A percentile compares a stretch with the other conserved stretches of the same genome.
Conservation (phyloP, 1,140 invertebrate species). For the Pseudomyrmex pallidus region DNA sequence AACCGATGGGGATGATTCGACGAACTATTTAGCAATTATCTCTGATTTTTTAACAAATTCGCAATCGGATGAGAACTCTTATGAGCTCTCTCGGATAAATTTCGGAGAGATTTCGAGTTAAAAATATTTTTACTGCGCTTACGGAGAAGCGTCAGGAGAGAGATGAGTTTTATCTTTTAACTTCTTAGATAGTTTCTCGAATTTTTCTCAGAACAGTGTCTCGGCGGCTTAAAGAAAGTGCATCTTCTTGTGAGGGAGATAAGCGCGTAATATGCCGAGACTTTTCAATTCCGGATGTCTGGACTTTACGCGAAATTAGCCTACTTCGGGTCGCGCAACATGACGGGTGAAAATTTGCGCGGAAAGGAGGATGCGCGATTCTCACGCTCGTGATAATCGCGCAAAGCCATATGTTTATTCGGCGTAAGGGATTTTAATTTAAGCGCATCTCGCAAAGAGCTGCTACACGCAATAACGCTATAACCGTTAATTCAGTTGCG, state of each 20-base stretch:
- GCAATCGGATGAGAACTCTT: neutral
- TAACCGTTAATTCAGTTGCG: conserved; percentile 59
- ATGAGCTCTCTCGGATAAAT: neutral
- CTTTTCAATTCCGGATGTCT: too few species aligned
- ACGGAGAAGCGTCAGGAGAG: too few species aligned
- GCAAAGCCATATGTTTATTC: conserved; percentile 67
- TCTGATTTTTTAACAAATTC: neutral
- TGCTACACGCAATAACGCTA: conserved; percentile 55
- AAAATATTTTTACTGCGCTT: too few species aligned
- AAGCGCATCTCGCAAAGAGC: conserved; percentile 10
- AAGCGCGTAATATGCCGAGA: neutral
- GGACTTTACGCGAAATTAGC: neutral
- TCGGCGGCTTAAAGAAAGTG: neutral
- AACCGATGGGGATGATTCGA: too few species aligned
- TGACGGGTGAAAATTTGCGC: neutral
- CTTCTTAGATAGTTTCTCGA: neutral
- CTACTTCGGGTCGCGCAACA: neutral
- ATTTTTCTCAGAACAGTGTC: neutral
- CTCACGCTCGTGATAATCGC: conserved; percentile 71
- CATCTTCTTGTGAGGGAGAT: neutral
- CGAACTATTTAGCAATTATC: neutral
- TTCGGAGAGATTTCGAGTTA: too few species aligned
- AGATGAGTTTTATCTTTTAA: too few species aligned
- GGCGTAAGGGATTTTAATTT: conserved; percentile 60
- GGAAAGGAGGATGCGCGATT: conserved; percentile 53